A percentile compares a stretch with the other conserved stretches of the same genome.
Conservation (phyloP, 2,888 invertebrate species). For the Icerya purchasi region DNA sequence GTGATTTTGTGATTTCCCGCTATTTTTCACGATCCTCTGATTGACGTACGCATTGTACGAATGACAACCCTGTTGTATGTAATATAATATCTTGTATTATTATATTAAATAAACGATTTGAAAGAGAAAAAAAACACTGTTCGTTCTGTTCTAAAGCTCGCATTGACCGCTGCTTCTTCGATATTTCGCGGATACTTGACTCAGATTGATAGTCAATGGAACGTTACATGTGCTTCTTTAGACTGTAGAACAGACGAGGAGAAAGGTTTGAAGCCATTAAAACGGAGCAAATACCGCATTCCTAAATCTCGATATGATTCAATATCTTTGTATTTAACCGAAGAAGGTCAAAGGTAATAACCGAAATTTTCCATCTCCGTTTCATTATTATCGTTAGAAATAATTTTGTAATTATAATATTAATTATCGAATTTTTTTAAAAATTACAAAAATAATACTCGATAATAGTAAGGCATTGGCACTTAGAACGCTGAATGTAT, state of each 20-base stretch:
- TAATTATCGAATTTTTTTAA: no score
- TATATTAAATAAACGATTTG: neutral
- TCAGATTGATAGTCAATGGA: constrained; percentile 94
- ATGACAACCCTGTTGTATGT: no score
- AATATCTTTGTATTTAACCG: constrained; percentile 87
- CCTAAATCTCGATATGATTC: constrained; percentile 93
- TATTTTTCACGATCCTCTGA: no score
- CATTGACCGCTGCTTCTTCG: constrained; percentile 89
- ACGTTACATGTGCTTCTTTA: constrained; percentile 84
- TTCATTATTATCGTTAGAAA: no score
- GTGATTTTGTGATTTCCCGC: no score
- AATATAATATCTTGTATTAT: constrained; percentile 14
- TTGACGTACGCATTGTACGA: no score
- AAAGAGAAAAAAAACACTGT: constrained; percentile 13
- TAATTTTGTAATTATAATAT: no score
- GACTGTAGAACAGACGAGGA: constrained; percentile 87
- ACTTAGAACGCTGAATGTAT: no score
- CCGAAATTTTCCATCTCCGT: no score
- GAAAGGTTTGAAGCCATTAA: constrained; percentile 50
- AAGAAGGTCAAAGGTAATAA: constrained; percentile 51
- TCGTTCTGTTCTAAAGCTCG: constrained; percentile 40
- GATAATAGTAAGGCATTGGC: no score
- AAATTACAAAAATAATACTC: no score
- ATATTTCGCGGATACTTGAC: constrained; percentile 79
- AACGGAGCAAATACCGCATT: constrained; percentile 55